A percentile compares a stretch with the other conserved stretches of the same genome.
These are phyloP conservation scores for Acestrorhynchus altus DNA, from an alignment of 2,797 vertebrate genomes.

Conservation along the genomic window DNA sequence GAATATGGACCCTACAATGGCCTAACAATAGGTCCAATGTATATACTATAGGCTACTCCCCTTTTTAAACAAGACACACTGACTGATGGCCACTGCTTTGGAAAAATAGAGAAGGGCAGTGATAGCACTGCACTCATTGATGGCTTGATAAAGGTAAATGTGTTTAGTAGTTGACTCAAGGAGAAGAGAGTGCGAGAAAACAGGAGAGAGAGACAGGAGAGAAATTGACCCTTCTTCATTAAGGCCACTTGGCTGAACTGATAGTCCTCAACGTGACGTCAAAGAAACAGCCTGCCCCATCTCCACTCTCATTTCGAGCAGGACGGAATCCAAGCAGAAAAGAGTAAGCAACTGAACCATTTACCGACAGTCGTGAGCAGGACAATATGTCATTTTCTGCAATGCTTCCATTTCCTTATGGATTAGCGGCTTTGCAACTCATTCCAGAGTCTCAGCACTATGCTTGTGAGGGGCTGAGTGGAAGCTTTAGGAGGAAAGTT, in stretches of 20 bases:
- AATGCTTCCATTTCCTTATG: neutral
- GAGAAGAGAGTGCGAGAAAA: constrained; percentile 12
- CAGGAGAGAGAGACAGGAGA: neutral
- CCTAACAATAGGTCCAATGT: neutral
- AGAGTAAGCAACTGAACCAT: neutral
- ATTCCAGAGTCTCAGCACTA: constrained; percentile 5
- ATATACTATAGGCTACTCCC: constrained; percentile 22
- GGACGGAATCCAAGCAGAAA: neutral
- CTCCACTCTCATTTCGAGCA: constrained; percentile 15
- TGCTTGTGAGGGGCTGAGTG: neutral
- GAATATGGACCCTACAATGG: neutral
- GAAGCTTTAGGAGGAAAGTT: neutral
- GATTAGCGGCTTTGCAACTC: constrained; percentile 16
- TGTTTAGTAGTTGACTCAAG: constrained; percentile 29
- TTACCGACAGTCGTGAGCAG: neutral
- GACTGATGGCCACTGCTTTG: constrained; percentile 13
- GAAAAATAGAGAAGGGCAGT: neutral
- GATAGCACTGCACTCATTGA: constrained; percentile 9
- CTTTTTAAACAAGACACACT: neutral
- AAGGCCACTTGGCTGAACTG: neutral
- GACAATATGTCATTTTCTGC: constrained; percentile 5
- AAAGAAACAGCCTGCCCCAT: neutral
- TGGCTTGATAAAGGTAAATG: constrained; percentile 42
- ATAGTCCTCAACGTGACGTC: constrained; percentile 15
- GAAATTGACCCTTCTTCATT: neutral